Percentiles rank a stretch among this genome's conserved stretches.
phyloP scores from a whole-genome alignment of 2,113 vertebrate species.

The Hemibagrus wyckioides region DNA sequence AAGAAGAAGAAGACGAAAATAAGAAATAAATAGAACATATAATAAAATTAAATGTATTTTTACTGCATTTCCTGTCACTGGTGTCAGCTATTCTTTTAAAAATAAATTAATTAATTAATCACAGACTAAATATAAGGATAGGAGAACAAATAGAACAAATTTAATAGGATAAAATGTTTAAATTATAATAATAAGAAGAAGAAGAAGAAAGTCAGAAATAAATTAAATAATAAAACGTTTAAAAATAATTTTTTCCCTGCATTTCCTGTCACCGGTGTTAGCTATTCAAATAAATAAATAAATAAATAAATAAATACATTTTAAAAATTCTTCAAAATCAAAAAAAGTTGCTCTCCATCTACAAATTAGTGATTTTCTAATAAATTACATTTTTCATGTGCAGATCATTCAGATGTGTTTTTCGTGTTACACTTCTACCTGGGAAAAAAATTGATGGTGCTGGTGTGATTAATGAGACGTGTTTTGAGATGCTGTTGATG shows the following conservation, averaged over 20 bases:
- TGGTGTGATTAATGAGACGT: background rate
- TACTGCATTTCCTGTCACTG: background rate
- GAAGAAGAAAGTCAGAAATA: too few species aligned
- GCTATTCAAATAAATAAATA: background rate
- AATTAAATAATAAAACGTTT: too few species aligned
- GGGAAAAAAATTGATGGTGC: background rate
- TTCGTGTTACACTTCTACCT: background rate
- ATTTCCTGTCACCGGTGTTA: background rate
- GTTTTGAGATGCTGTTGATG: background rate
- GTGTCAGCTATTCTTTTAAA: background rate
- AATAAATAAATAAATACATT: background rate
- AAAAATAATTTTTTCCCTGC: background rate
- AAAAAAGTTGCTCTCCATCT: background rate
- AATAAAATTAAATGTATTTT: too few species aligned
- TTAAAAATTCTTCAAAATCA: background rate
- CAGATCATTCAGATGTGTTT: background rate
- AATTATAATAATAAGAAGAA: too few species aligned
- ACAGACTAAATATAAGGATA: too few species aligned
- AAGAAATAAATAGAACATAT: too few species aligned
- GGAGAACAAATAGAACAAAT: too few species aligned
- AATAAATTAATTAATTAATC: too few species aligned
- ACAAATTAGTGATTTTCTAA: background rate
- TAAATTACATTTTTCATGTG: too few species aligned
- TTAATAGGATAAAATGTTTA: too few species aligned
- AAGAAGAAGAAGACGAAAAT: too few species aligned